These are phyloP conservation scores for Haplochromis vanheusdeni DNA, from an alignment of 2,113 vertebrate genomes.

Conservation along the genomic window DNA sequence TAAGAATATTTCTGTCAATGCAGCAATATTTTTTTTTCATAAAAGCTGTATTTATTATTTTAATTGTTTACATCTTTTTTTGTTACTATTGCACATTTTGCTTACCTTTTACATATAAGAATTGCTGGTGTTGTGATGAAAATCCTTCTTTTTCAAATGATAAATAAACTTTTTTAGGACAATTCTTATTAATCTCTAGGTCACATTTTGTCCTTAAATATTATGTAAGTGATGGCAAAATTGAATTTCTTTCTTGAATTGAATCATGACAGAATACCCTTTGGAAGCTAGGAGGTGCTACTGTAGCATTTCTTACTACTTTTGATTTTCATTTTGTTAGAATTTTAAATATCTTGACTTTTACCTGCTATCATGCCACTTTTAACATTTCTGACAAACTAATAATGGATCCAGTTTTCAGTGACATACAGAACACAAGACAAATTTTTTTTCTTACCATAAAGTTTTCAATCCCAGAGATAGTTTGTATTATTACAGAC, in stretches of 20 bases:
- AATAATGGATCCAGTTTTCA: neutral
- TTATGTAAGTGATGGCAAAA: neutral
- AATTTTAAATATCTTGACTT: neutral
- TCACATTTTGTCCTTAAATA: neutral
- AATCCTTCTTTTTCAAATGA: neutral
- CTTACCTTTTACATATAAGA: neutral
- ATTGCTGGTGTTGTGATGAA: neutral
- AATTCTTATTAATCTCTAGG: neutral
- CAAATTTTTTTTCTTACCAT: accelerated
- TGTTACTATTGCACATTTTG: neutral
- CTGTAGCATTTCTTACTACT: neutral
- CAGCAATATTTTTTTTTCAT: neutral
- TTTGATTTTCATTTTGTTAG: neutral
- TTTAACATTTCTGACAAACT: neutral
- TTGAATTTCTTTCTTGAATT: neutral
- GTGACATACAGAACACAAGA: neutral
- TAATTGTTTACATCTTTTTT: neutral
- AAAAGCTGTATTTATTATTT: neutral
- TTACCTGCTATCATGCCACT: neutral
- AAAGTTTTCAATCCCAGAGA: neutral
- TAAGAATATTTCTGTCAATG: neutral
- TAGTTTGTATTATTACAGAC: neutral
- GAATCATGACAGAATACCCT: neutral
- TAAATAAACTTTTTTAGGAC: neutral
- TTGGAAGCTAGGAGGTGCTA: neutral